Percentiles rank a stretch among this genome's conserved stretches.
These are phyloP conservation scores for Euleptes europaea DNA, from an alignment of 2,113 vertebrate species.

Conservation along the genomic window DNA sequence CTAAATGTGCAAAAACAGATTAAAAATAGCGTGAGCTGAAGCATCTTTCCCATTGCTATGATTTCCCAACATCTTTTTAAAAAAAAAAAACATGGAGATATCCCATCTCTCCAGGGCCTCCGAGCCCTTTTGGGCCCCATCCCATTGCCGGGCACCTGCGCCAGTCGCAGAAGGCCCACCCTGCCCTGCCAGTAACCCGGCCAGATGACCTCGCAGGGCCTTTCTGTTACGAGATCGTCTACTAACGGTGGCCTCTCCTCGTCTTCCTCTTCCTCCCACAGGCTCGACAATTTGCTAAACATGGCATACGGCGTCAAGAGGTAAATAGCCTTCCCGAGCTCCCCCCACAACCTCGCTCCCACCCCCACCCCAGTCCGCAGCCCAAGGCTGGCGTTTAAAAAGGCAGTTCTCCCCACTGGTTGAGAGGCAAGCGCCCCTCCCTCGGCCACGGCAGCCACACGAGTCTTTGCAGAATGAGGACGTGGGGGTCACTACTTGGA, in stretches of 20 bases:
- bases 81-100: background rate
- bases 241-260: constrained; percentile 72
- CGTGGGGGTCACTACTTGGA: background rate
- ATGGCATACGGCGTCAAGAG: constrained; percentile 98
- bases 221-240: constrained; percentile 30
- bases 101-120: background rate
- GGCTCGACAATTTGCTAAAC: constrained; percentile 99
- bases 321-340: constrained; percentile 78
- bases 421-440: background rate
- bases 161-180: background rate
- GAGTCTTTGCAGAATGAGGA: background rate
- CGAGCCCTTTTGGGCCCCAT: background rate
- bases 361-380: constrained; percentile 10
- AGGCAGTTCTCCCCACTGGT: background rate
- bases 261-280: constrained; percentile 82
- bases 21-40: background rate
- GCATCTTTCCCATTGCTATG: background rate
- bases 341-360: constrained; percentile 19
- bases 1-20: background rate
- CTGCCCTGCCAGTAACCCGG: background rate
- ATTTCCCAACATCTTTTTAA: background rate
- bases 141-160: background rate
- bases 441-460: background rate
- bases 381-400: constrained; percentile 2
- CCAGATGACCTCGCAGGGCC: constrained; percentile 8